Evolutionary conservation across 2,113 vertebrate genomes (phyloP), one percentile per base, ranked within the genome.

Genomic region (Noturus placidus): DNA sequence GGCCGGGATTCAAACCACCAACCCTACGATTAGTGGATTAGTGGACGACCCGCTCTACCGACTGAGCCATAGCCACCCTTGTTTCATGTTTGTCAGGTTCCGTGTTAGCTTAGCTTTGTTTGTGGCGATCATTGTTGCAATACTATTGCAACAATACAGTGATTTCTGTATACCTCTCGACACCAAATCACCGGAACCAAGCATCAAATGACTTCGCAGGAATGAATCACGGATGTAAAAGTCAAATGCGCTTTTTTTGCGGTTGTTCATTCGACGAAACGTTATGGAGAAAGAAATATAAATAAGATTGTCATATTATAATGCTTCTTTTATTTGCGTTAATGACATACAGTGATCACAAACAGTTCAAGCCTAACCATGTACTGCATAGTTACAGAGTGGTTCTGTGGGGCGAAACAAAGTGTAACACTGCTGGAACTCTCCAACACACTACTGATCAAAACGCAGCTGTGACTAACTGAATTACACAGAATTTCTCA

Each of bases 381-480:
- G 50, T 87, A n/a, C 85, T 87, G 85, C 85, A 87, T 87, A 87
- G 85, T 81, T 87, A 69, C 74, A 65, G 46, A 80, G 42, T 85
- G 22, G 38, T 25, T 11, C 7, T 85, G 84, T 65, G n/a, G 4
- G 70, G 52, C 54, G 25, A 19, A 35, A 74, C 35, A 77, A 77
- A 63, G 27, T 65, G 14, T 52, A 52, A 78, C 84, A 86, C 57
- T 86, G 42, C 74, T 27, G 42, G 30, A n/a, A 80, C 80, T 86
- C 20, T 61, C 52, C 61, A 65, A 42, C 63, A 65, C 61, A 80
- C 46, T 42, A 56, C 50, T 27, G 46, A 69, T 42, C 30, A 54
- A 79, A 67, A 63, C 54, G 38, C 50, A 67, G 59, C 11, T 59
- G 38, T 38, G 19, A 76, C 57, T n/a, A 46, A 38, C 46, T 54